A percentile compares a stretch with the other conserved stretches of the same genome.
Evolutionary conservation across 2,888 invertebrate genomes (phyloP).

Genomic region (Operophtera brumata): DNA sequence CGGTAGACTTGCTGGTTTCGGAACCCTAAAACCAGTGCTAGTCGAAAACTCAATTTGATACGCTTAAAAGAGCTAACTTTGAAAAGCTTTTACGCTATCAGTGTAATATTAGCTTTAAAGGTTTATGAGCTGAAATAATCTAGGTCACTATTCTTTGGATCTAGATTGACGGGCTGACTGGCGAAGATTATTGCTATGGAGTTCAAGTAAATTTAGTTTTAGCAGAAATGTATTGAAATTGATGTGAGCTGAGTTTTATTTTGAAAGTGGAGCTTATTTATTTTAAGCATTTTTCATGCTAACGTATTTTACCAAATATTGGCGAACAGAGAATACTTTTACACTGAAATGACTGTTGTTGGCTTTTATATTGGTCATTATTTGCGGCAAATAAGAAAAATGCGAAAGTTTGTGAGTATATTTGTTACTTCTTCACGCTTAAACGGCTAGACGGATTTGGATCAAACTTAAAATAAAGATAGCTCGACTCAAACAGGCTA

Average conservation of each 20-base stretch:
- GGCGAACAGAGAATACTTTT: no score
- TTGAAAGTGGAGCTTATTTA: neutral
- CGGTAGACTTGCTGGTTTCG: no score
- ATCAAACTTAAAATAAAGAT: no score
- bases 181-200: constrained; percentile 6
- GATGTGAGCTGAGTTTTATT: neutral
- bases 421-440: no score
- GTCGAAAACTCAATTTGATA: neutral
- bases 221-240: neutral
- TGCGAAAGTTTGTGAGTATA: neutral
- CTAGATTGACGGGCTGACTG: constrained; percentile 21
- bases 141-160: constrained; percentile 26
- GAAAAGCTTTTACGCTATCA: constrained; percentile 5
- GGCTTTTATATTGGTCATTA: no score
- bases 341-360: no score
- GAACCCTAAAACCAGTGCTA: neutral
- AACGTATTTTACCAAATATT: no score
- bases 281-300: no score
- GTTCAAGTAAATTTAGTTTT: neutral
- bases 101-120: constrained; percentile 6
- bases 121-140: constrained; percentile 21
- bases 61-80: neutral
- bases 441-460: no score
- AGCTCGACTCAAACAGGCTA: no score
- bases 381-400: no score